Base-by-base conservation (phyloP, 2,113 vertebrate genomes). In the Embiotoca jacksoni region DNA sequence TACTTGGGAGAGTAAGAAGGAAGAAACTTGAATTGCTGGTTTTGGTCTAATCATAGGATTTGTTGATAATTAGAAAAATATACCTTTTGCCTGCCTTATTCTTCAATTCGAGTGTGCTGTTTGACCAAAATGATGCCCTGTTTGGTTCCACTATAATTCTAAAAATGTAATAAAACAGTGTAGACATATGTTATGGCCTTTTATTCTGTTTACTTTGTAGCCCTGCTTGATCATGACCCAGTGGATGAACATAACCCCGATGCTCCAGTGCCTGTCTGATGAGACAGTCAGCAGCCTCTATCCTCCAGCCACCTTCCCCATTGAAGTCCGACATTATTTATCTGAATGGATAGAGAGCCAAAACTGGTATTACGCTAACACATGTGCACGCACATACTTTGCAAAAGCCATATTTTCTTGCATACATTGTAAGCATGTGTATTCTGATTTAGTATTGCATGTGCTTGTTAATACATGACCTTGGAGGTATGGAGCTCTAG, bases 291-390 rank as follows among this genome's bases (percentile, higher is more conserved):
- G 54, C 61, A 81, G 69, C 16, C 92, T 95, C 44, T 95, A 95
- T 55, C 94, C 94, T 8, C 59, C 88, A 2, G 0, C 39, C 3
- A 61, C 76, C 47, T 95, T 95, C 66, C 94, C 94, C 49, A 93
- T 95, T 37, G 94, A 95, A 41, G 81, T 93, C 77, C 83, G 95
- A 63, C 87, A 94, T 75, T 94, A 93, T 75, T 69, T 94, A 71
- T 86, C 92, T 32, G 91, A 77, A 0, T 95, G 95, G 95, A 93
- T 95, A 35, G 94, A 95, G 84, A 81, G 60, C 2, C 94, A 95
- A 76, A 82, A 69, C 89, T 95, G 95, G 95, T 95, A 94, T 4
- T 23, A 23, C 23, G 23, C 23, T 23, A 67, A 61, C 4, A 70
- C 60, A 7, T 36, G 80, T 0, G 47, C 57, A 53, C 9, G 37